Conservation (phyloP, 2,113 vertebrate genomes). For the Pygathrix nemaeus region DNA sequence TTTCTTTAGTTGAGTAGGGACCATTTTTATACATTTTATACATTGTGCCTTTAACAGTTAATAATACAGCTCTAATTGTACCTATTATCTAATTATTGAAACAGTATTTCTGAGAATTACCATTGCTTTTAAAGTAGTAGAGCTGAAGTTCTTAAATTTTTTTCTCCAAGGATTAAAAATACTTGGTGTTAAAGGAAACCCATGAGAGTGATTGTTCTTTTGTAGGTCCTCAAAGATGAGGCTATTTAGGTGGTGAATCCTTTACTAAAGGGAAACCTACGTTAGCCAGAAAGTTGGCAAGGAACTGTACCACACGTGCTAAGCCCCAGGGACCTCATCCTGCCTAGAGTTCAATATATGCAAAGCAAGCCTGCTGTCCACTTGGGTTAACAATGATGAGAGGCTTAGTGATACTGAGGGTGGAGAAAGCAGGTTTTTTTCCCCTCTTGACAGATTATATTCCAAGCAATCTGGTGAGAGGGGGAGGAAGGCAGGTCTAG, state of each 20-base stretch:
- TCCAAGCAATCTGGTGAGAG: constrained; percentile 21
- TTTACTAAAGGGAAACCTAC: not conserved
- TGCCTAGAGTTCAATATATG: not conserved
- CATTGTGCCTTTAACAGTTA: not conserved
- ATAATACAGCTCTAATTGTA: not conserved
- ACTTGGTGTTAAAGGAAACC: not conserved
- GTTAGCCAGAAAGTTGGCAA: not conserved
- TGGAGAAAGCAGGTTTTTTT: constrained; percentile 24
- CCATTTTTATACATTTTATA: not conserved
- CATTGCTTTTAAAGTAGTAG: not conserved
- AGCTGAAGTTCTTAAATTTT: not conserved
- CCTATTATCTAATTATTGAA: constrained; percentile 1
- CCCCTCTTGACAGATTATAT: constrained; percentile 38
- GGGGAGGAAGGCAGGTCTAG: constrained; percentile 6
- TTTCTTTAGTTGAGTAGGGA: not conserved
- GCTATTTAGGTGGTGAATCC: not conserved
- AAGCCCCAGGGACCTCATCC: not conserved
- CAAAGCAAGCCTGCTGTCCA: not conserved
- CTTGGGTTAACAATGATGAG: not conserved
- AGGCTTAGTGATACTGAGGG: not conserved
- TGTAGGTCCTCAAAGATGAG: not conserved
- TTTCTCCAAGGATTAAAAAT: not conserved
- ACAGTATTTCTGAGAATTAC: constrained; percentile 11
- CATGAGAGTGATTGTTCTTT: not conserved
- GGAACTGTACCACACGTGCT: not conserved